phyloP scores from a whole-genome alignment of 2,888 invertebrate species.

The Apamea monoglypha region DNA sequence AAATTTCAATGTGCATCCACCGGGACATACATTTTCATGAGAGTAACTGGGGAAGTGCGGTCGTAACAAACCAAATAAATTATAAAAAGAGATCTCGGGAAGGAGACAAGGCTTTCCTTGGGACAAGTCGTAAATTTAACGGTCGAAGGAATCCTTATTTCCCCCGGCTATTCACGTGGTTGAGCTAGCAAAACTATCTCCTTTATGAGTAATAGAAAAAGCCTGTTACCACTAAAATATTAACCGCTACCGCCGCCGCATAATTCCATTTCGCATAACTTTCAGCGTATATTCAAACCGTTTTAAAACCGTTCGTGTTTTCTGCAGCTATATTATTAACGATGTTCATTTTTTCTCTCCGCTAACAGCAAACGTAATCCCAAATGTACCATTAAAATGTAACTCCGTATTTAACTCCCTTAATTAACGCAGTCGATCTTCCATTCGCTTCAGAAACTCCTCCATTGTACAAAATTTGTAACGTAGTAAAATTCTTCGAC shows the following conservation, averaged over 20 bases:
- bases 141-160: constrained; percentile 88
- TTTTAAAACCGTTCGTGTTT: constrained; percentile 55
- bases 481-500: constrained; percentile 85
- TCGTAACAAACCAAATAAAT: constrained; percentile 89
- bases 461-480: constrained; percentile 88
- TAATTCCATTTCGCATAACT: constrained; percentile 58
- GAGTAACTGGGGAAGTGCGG: constrained; percentile 77
- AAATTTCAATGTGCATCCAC: constrained; percentile 73
- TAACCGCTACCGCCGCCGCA: constrained; percentile 58
- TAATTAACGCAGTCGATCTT: constrained; percentile 84
- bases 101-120: constrained; percentile 85
- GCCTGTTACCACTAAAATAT: constrained; percentile 70
- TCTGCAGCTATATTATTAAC: constrained; percentile 55
- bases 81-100: constrained; percentile 87
- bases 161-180: constrained; percentile 85
- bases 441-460: constrained; percentile 85
- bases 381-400: constrained; percentile 71
- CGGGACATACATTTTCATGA: constrained; percentile 78
- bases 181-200: constrained; percentile 83
- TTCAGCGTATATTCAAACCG: constrained; percentile 42
- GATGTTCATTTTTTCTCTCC: constrained; percentile 47
- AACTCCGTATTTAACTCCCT: constrained; percentile 78
- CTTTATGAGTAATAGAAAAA: constrained; percentile 84
- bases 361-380: constrained; percentile 65
- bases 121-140: constrained; percentile 90